Conservation (phyloP, 1,140 invertebrate genomes). For the Drosophila neocordata region DNA sequence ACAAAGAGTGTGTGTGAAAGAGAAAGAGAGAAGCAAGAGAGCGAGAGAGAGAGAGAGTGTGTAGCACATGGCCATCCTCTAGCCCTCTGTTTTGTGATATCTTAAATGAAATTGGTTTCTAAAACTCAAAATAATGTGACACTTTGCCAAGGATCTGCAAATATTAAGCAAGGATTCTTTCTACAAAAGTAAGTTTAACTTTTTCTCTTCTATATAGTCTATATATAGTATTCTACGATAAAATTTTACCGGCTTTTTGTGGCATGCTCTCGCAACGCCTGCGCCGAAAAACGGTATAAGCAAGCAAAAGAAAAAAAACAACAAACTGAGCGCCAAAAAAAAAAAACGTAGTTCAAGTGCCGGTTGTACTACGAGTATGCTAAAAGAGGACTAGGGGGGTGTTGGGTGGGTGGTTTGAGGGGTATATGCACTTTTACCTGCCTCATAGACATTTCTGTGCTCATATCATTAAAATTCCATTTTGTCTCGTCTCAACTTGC, state of each 20-base stretch:
- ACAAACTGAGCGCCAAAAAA: conserved; percentile 51
- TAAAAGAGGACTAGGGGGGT: neutral
- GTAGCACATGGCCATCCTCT: conserved; percentile 6
- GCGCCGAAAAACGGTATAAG: conserved; percentile 33
- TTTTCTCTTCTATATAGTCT: conserved; percentile 5
- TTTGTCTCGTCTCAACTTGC: conserved; percentile 49
- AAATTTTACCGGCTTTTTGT: conserved; percentile 61
- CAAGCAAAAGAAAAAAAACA: conserved; percentile 1
- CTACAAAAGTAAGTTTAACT: neutral
- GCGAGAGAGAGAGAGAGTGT: neutral
- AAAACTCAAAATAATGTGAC: neutral
- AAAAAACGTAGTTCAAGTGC: conserved; percentile 59
- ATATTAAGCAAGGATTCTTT: neutral
- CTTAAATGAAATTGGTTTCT: neutral
- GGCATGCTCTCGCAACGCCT: conserved; percentile 39
- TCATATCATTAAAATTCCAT: conserved; percentile 72
- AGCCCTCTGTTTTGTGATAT: conserved; percentile 1
- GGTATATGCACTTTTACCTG: conserved; percentile 37
- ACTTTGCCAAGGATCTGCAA: neutral
- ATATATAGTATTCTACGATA: neutral
- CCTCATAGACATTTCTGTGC: conserved; percentile 33
- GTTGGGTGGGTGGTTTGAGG: neutral
- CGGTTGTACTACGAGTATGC: conserved; percentile 53
- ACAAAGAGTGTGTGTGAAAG: neutral
- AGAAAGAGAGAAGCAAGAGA: neutral